A percentile compares a stretch with the other conserved stretches of the same genome.
These are phyloP conservation scores for Drosophila triauraria DNA, from an alignment of 1,140 invertebrate species.

Conservation along the genomic window DNA sequence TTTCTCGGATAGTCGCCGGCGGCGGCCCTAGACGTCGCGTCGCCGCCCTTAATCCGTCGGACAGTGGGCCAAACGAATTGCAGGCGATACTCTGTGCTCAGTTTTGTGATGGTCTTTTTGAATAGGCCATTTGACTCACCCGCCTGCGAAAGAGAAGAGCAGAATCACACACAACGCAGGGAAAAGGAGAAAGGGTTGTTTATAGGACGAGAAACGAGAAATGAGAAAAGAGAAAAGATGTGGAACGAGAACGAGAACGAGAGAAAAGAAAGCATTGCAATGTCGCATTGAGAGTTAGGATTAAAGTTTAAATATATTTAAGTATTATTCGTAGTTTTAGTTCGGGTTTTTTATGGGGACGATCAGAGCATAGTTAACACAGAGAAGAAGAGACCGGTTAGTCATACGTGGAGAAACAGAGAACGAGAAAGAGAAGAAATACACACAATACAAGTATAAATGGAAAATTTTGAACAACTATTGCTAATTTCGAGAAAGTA, in stretches of 20 bases:
- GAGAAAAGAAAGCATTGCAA: constrained; percentile 60
- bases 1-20: constrained; percentile 89
- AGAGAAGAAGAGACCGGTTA: constrained; percentile 61
- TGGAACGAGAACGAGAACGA: constrained; percentile 39
- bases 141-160: constrained; percentile 84
- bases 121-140: constrained; percentile 87
- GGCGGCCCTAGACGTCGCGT: constrained; percentile 79
- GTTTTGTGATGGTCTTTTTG: constrained; percentile 90
- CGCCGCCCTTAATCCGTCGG: constrained; percentile 85
- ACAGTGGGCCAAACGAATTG: constrained; percentile 95
- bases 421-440: constrained; percentile 69
- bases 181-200: constrained; percentile 37
- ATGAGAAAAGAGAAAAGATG: constrained; percentile 36
- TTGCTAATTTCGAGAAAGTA: constrained; percentile 41
- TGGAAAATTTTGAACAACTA: constrained; percentile 66
- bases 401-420: constrained; percentile 54
- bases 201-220: constrained; percentile 41
- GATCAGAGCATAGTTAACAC: constrained; percentile 68
- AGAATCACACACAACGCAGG: constrained; percentile 79
- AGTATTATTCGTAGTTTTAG: constrained; percentile 36
- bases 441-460: constrained; percentile 80
- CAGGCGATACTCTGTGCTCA: constrained; percentile 94
- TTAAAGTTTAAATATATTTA: constrained; percentile 36
- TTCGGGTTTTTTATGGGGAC: constrained; percentile 23
- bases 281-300: constrained; percentile 58